Percentiles rank a stretch among this genome's conserved stretches.
Evolutionary conservation across 2,888 invertebrate genomes (phyloP).

Genomic region (Conus canariensis): DNA sequence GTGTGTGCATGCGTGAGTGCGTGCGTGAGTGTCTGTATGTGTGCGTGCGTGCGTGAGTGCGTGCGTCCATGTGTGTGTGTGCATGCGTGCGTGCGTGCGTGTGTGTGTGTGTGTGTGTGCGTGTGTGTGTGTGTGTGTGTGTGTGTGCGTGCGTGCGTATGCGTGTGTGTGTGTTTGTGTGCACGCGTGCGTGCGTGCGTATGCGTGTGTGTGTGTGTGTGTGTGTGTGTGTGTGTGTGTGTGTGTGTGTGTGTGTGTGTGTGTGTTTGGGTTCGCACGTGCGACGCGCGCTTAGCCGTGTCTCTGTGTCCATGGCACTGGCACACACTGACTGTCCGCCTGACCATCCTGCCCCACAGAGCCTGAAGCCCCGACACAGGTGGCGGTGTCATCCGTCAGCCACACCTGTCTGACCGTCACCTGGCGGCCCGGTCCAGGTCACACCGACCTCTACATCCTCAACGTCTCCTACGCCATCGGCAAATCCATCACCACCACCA

Average conservation of each 20-base stretch:
- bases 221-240: neutral
- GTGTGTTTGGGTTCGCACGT: no score
- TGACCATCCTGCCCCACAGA: neutral
- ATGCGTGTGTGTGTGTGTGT: no score
- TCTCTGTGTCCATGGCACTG: neutral
- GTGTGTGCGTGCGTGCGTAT: no score
- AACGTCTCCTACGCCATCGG: neutral
- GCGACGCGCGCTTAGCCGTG: neutral
- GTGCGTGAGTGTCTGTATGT: no score
- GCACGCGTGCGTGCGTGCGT: no score
- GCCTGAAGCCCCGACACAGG: neutral
- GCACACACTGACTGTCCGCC: neutral
- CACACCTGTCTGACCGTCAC: neutral
- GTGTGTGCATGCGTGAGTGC: no score
- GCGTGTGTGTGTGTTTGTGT: no score
- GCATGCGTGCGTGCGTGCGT: no score
- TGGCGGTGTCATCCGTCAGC: neutral
- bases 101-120: no score
- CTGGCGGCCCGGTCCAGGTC: neutral
- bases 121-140: no score
- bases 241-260: neutral
- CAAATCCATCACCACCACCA: neutral
- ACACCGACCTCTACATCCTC: neutral
- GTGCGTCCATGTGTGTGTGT: no score
- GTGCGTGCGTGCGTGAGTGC: no score